Conservation (phyloP, 2,888 invertebrate genomes). For the Allygus modestus region DNA sequence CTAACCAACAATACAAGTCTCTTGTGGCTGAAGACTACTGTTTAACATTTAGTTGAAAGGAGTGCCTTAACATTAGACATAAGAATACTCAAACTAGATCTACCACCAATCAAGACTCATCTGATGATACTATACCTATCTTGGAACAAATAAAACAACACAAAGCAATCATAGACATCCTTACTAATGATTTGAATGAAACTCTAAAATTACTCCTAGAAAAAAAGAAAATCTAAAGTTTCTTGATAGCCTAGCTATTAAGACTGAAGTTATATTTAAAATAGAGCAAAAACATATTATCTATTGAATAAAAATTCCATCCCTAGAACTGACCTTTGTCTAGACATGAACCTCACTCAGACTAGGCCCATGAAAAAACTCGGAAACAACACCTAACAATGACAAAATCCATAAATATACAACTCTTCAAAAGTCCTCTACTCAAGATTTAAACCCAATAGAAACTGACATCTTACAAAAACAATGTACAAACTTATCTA, state of each 20-base stretch:
- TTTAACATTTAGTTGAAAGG: not conserved
- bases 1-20: not conserved
- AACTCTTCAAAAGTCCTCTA: too few species aligned
- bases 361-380: too few species aligned
- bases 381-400: too few species aligned
- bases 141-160: not conserved
- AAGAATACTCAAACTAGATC: not conserved
- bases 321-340: too few species aligned
- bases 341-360: too few species aligned
- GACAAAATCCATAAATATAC: too few species aligned
- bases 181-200: not conserved
- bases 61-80: not conserved
- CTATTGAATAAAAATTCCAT: too few species aligned
- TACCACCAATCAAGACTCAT: not conserved
- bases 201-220: not conserved
- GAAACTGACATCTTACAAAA: not conserved
- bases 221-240: not conserved
- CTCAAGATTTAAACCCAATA: not conserved
- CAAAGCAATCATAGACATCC: not conserved
- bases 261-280: not conserved
- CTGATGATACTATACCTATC: not conserved
- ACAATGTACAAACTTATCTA: not conserved
- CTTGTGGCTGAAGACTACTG: not conserved
- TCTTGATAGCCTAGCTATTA: not conserved
- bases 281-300: too few species aligned